A percentile compares a stretch with the other conserved stretches of the same genome.
These are phyloP conservation scores for Ctenochaetus hawaiiensis DNA, from an alignment of 2,797 vertebrate species.

Conservation along the genomic window DNA sequence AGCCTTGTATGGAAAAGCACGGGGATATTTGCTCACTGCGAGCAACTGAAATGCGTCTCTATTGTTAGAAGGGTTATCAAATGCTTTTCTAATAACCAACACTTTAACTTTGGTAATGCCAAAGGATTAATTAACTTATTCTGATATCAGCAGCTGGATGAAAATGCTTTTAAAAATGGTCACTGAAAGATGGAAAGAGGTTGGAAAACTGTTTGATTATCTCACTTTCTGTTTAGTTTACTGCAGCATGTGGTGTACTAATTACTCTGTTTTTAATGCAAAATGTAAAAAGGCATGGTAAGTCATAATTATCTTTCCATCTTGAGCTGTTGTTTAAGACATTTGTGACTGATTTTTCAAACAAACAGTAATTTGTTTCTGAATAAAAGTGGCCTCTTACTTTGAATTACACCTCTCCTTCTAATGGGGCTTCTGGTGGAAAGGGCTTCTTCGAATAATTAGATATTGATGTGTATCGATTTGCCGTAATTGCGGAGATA, in stretches of 20 bases:
- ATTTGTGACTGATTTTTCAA: slow-evolving; percentile 27
- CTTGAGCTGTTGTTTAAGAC: slow-evolving; percentile 16
- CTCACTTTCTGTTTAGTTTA: slow-evolving; percentile 23
- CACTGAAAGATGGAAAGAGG: slow-evolving; percentile 21
- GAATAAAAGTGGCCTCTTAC: slow-evolving; percentile 15
- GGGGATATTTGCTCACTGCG: slow-evolving; percentile 55
- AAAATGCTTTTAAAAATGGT: slow-evolving; percentile 60
- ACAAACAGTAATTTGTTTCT: slow-evolving; percentile 35
- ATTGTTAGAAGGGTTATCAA: slow-evolving; percentile 60
- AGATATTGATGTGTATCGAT: slow-evolving; percentile 74
- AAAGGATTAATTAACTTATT: slow-evolving; percentile 73
- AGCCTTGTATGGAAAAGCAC: slow-evolving; percentile 67
- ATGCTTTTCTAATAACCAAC: slow-evolving; percentile 49
- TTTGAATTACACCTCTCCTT: slow-evolving; percentile 46
- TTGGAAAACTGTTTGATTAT: slow-evolving; percentile 18
- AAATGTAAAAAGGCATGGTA: neutral
- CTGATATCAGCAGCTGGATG: slow-evolving; percentile 66
- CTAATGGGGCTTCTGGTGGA: slow-evolving; percentile 48
- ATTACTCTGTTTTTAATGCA: neutral
- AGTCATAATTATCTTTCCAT: slow-evolving; percentile 6
- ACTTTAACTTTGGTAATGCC: slow-evolving; percentile 60
- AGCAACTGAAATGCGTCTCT: slow-evolving; percentile 43
- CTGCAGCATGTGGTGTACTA: neutral
- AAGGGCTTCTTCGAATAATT: slow-evolving; percentile 70
- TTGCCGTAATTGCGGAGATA: slow-evolving; percentile 67